These are phyloP conservation scores for Xanthorhoe designata DNA, from an alignment of 2,888 invertebrate species.

Conservation along the genomic window DNA sequence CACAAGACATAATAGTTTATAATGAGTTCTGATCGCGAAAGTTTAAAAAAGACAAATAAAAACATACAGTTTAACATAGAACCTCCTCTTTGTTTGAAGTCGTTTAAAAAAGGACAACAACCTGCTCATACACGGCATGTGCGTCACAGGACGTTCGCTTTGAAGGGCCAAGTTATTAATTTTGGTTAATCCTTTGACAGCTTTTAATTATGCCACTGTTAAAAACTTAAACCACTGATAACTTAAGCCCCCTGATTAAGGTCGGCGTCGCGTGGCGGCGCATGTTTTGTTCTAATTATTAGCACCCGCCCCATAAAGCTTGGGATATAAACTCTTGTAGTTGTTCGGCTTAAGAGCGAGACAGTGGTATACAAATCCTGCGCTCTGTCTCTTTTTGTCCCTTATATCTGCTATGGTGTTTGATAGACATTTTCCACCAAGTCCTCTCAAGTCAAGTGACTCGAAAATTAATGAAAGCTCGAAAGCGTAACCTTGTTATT, in stretches of 20 bases:
- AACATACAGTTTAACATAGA: neutral
- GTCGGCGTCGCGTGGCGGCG: slow-evolving; percentile 76
- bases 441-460: slow-evolving; percentile 10
- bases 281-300: slow-evolving; percentile 82
- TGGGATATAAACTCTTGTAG: slow-evolving; percentile 62
- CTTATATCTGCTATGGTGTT: slow-evolving; percentile 52
- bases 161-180: neutral
- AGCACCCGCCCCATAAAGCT: slow-evolving; percentile 70
- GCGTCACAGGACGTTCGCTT: too few species aligned
- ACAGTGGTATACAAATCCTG: slow-evolving; percentile 46
- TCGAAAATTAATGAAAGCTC: slow-evolving; percentile 7
- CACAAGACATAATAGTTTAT: too few species aligned
- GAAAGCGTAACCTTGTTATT: too few species aligned
- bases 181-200: neutral
- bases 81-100: too few species aligned
- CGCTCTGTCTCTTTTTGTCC: slow-evolving; percentile 44
- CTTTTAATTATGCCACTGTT: neutral
- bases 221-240: slow-evolving; percentile 30
- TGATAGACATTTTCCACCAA: slow-evolving; percentile 57
- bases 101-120: too few species aligned
- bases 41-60: too few species aligned
- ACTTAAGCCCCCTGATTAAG: slow-evolving; percentile 62
- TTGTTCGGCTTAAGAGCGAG: slow-evolving; percentile 58
- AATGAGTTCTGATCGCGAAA: too few species aligned
- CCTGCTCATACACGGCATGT: too few species aligned